These are phyloP conservation scores for Acrobasis consociella DNA, from an alignment of 2,888 invertebrate genomes.

Conservation along the genomic window DNA sequence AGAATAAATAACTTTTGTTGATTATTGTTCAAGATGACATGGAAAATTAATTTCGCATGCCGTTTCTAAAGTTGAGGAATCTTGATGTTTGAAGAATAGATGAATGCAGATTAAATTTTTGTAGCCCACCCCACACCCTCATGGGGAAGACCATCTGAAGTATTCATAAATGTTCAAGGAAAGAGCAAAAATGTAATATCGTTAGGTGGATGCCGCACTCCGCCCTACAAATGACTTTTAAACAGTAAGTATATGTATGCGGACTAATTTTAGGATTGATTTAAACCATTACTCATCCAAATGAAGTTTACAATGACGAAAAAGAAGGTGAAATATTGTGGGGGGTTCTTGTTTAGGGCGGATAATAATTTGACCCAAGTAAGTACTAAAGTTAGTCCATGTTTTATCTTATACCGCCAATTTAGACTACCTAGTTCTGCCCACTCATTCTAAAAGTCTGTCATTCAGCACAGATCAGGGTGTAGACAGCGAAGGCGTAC, in stretches of 20 bases:
- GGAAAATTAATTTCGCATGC: neutral
- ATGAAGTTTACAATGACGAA: no score
- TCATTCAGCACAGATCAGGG: no score
- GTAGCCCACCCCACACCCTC: slow-evolving; percentile 34
- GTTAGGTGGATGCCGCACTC: slow-evolving; percentile 39
- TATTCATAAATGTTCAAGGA: slow-evolving; percentile 59
- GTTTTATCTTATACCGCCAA: no score
- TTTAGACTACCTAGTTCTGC: no score
- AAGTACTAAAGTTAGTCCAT: no score
- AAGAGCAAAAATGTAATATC: slow-evolving; percentile 66
- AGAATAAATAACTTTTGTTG: neutral
- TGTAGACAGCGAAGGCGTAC: no score
- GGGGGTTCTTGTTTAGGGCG: no score
- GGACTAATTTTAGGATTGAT: no score
- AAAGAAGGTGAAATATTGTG: no score
- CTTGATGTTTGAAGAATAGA: slow-evolving; percentile 50
- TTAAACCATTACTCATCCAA: no score
- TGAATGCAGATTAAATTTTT: slow-evolving; percentile 41
- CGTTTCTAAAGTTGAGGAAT: neutral
- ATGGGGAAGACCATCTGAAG: slow-evolving; percentile 51
- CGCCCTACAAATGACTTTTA: slow-evolving; percentile 2
- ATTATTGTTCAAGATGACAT: neutral
- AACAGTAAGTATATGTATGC: neutral
- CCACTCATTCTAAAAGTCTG: no score
- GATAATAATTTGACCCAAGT: no score